A percentile compares a stretch with the other conserved stretches of the same genome.
Evolutionary conservation across 23 tunicate genomes (phyloP).

Genomic region (Halocynthia roretzi): DNA sequence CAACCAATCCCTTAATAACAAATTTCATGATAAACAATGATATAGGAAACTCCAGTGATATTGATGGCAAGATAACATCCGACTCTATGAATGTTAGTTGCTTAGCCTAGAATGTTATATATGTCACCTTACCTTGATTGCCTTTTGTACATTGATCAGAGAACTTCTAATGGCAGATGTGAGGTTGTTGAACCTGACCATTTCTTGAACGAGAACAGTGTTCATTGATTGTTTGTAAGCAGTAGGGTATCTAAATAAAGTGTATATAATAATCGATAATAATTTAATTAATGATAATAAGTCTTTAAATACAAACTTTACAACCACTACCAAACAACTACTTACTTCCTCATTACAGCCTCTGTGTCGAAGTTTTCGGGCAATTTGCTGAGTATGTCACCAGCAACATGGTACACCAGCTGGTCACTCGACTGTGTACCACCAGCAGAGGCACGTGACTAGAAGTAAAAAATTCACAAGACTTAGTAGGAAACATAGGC

Average conservation of each 20-base stretch:
- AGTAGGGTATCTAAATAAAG: slow-evolving; percentile 83
- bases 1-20: slow-evolving; percentile 78
- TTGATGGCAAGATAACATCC: no score
- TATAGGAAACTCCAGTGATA: no score
- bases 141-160: slow-evolving; percentile 89
- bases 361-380: slow-evolving; percentile 94
- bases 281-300: neutral
- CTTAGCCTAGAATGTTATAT: no score
- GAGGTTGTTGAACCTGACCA: slow-evolving; percentile 93
- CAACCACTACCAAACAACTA: neutral
- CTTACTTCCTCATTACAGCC: slow-evolving; percentile 82
- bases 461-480: neutral
- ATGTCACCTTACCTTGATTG: slow-evolving; percentile 74
- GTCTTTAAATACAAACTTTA: neutral
- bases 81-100: no score
- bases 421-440: slow-evolving; percentile 65
- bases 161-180: slow-evolving; percentile 66
- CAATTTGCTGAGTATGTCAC: slow-evolving; percentile 76
- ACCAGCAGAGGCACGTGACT: slow-evolving; percentile 92
- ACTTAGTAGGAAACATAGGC: neutral
- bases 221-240: slow-evolving; percentile 97
- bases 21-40: no score
- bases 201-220: slow-evolving; percentile 99
- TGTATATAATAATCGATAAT: neutral
- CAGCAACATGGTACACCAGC: slow-evolving; percentile 85